phyloP scores from a whole-genome alignment of 2,113 vertebrate species.

The Merops nubicus region DNA sequence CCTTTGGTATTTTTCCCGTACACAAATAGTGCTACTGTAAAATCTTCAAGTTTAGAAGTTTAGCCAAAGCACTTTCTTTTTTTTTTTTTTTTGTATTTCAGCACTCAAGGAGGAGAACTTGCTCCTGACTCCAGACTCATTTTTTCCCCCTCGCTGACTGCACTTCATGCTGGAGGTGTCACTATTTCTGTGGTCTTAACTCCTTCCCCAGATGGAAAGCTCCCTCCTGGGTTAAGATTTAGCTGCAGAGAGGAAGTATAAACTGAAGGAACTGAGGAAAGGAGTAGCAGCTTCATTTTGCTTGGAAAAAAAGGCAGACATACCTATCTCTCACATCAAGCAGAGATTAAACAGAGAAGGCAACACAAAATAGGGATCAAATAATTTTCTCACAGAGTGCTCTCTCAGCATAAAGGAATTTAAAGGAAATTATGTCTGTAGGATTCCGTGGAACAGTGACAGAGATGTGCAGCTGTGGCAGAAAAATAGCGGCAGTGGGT shows the following conservation, averaged over 20 bases:
- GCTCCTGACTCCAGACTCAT: background rate
- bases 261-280: background rate
- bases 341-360: constrained; percentile 2
- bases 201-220: background rate
- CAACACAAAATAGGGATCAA: background rate
- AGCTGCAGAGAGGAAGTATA: background rate
- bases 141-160: background rate
- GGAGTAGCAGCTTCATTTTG: background rate
- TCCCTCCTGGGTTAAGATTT: background rate
- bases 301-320: background rate
- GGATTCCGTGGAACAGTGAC: background rate
- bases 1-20: background rate
- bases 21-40: background rate
- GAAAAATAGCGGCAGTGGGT: background rate
- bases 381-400: background rate
- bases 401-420: background rate
- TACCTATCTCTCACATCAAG: background rate
- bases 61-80: background rate
- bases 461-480: background rate
- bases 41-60: background rate
- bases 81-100: background rate
- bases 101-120: background rate
- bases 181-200: background rate
- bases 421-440: background rate
- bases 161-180: background rate